Evolutionary conservation across 2,113 vertebrate species (phyloP).

Genomic region (Ibidorhyncha struthersii): DNA sequence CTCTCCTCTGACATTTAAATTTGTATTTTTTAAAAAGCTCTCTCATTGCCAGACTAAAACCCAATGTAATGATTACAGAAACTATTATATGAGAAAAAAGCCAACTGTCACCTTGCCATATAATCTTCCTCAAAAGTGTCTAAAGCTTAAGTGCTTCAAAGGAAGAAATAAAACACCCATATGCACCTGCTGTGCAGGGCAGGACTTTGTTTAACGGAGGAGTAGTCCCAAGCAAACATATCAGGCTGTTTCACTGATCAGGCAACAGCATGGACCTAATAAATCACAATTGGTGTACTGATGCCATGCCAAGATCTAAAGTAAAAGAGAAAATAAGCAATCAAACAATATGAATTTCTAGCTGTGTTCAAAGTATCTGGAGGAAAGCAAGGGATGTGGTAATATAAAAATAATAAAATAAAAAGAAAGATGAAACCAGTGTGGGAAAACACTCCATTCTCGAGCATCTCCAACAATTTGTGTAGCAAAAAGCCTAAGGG

Average conservation of each 20-base stretch:
- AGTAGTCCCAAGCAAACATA: background rate
- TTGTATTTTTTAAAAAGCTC: background rate
- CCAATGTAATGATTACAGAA: background rate
- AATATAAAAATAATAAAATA: background rate
- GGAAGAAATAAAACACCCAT: background rate
- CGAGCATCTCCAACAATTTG: background rate
- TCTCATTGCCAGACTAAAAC: background rate
- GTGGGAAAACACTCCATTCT: background rate
- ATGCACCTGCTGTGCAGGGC: background rate
- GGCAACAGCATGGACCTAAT: background rate
- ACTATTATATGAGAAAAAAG: background rate
- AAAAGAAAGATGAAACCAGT: background rate
- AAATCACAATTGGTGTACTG: background rate
- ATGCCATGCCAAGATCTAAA: background rate
- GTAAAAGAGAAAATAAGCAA: constrained; percentile 16
- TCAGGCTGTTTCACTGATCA: background rate
- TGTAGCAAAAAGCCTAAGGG: background rate
- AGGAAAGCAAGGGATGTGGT: background rate
- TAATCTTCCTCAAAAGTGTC: background rate
- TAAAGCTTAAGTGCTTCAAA: background rate
- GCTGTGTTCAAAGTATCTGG: background rate
- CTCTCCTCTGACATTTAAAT: background rate
- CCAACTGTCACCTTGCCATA: background rate
- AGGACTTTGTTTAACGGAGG: background rate
- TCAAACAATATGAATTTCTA: background rate